Base-by-base conservation (phyloP, 2,797 vertebrate genomes). In the Enteromius argenteus region DNA sequence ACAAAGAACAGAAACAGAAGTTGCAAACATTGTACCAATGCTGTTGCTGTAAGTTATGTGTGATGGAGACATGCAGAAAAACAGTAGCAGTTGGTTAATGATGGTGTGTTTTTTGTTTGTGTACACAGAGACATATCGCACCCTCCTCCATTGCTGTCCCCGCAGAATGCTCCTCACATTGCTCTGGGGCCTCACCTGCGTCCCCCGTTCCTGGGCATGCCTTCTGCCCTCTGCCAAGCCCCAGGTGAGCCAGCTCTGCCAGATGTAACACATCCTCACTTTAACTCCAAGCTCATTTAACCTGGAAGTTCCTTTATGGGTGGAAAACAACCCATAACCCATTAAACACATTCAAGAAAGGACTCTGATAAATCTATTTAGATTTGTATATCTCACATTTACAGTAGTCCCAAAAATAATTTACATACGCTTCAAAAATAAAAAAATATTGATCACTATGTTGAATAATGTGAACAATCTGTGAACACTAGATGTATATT, bases 131-230 rank as follows among this genome's bases (percentile, higher is more conserved):
- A 96, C 39, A 94, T 98, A 85, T 95, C 97, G 51, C 97, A 97
- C 85, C 97, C 97, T 0, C 96, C 97, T 0, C 96, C 97, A 7
- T 91, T 99, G 89, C 96, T 99, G 87, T 97, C 98, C 0, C 96
- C 97, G 39, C 97, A 98, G 90, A 97, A 95, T 0, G 97, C 96
- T 2, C 97, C 98, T 85, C 98, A 99, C 90, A 97, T 99, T 56
- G 94, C 98, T 74, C 94, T 99, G 93, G 97, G 97, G 67, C 95
- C 97, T 85, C 98, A 99, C 88, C 90, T 99, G 91, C 95, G 97
- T 91, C 97, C 98, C 35, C 98, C 98, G 1, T 97, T 99, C 90
- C 91, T 99, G 62, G 97, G 97, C 92, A 95, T 99, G 94, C 96
- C 97, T 81, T 97, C 98, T 0, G 95, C 97, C 42, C 94, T 99